Base-by-base conservation (phyloP, 2,888 invertebrate genomes). In the Dasypolia templi region DNA sequence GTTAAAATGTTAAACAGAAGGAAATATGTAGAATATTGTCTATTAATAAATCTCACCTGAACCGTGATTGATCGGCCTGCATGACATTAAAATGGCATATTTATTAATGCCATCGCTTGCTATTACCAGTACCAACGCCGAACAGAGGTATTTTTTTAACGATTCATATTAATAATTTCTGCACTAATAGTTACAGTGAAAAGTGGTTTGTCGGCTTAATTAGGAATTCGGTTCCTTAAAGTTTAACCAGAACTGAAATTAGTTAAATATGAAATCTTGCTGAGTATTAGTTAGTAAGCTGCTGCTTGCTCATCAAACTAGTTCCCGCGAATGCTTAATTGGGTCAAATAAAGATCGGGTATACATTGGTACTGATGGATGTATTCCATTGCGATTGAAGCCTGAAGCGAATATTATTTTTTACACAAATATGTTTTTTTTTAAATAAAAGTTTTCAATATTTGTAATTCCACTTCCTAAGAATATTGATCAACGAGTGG, bases 11-110 rank as follows among this genome's bases (percentile, higher is more conserved):
- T 55, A 29, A 55, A 55, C 58, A 59, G 22, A 55, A 42, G 51
- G 53, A 62, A n/a, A n/a, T 70, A 72, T 66, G 39, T 44, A 26
- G 14, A 49, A 55, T 58, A 42, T 51, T 72, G 44, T 44, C 72
- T 81, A 69, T 58, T 73, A 61, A 63, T 82, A 32, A 64, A 64
- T 65, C 26, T 78, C 63, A 53, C n/a, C 29, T 74, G 70, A 83
- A 61, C 70, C 70, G 35, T 71, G 29, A 64, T 53, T 46, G 42
- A 67, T 9, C 22, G 26, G 29, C 14, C 32, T 78, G 29, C 14
- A 29, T 71, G 70, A 71, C 70, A 71, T 82, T 78, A 71, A 69
- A 64, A 69, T 63, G 49, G 12, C 64, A 44, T 49, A 44, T 46
- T 56, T 42, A 70, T 56, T 42, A 70, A 68, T 71, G 61, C 17